phyloP scores from a whole-genome alignment of 2,888 invertebrate genomes.

The Xestia sexstrigata region DNA sequence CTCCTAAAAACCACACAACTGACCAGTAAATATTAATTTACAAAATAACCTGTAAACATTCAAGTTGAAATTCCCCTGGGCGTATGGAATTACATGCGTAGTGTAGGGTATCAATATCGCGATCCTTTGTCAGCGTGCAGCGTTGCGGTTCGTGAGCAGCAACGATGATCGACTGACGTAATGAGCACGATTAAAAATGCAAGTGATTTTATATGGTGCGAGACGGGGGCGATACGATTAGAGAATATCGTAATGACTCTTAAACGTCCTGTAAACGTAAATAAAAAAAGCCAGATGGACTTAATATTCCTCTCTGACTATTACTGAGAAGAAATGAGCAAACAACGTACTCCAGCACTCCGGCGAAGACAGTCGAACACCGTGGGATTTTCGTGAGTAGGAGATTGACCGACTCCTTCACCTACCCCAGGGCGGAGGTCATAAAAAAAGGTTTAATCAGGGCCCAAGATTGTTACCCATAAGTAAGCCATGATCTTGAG shows the following conservation, averaged over 20 bases:
- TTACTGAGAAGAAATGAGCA: background rate
- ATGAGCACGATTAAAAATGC: constrained; percentile 63
- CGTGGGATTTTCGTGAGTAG: background rate
- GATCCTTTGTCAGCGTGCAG: constrained; percentile 28
- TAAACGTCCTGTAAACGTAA: background rate
- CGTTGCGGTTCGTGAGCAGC: constrained; percentile 37
- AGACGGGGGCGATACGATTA: constrained; percentile 49
- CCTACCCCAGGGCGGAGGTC: background rate
- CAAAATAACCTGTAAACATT: constrained; percentile 9
- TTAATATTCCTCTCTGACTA: background rate
- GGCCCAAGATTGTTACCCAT: background rate
- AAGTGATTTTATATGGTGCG: constrained; percentile 26
- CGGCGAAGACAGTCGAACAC: background rate
- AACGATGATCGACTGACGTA: constrained; percentile 51
- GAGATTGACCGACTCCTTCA: background rate
- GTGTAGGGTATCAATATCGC: constrained; percentile 38
- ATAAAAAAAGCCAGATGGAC: background rate
- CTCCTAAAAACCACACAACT: constrained; percentile 22
- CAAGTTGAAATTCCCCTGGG: constrained; percentile 2
- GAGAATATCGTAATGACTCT: background rate
- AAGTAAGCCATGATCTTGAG: background rate
- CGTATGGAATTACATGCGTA: constrained; percentile 48
- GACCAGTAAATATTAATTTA: background rate
- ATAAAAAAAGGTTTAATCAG: background rate
- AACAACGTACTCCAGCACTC: background rate